Evolutionary conservation across 1,140 invertebrate species (phyloP), one percentile per base, ranked within the genome.

Genomic region (Venustaconcha ellipsiformis): DNA sequence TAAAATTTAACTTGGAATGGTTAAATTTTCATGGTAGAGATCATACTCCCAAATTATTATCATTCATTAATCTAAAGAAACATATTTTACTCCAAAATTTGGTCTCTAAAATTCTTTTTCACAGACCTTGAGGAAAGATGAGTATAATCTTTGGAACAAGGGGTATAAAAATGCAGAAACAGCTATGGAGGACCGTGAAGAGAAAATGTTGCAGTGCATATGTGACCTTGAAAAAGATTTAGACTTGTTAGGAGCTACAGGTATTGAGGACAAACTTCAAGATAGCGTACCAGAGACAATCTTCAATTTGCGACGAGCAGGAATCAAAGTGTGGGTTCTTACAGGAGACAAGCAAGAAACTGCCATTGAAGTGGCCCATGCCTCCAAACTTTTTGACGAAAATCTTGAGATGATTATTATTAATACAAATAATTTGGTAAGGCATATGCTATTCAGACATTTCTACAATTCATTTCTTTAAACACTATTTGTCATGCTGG

Each of bases 281-380:
- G 89, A 90, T 57, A 88, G 88, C 48, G 98, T 99, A 17, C 96
- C 96, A 2, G 94, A 97, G 81, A 95, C 95, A 0, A 95, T 99
- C 78, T 92, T 92, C 3, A 92, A 94, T 26, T 89, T 99, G 13
- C 91, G 96, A 30, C 91, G 93, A 70, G 97, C 97, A 37, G 96
- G 96, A 1, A 97, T 99, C 64, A 90, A 89, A 72, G 83, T 84
- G 92, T 96, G 18, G 93, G 87, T 90, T n/a, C 65, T 99, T 56
- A 99, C 97, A 62, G 97, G 98, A 1, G 98, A 99, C 89, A 99
- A 99, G 80, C 86, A 96, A 70, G 97, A 99, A 91, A 99, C 98
- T 2, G 98, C 98, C 58, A 94, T 99, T 65, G 99, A 99, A 89
- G 95, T 99, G 82, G 97, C 97, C 0, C 96, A 97, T 88, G 96